Conservation (phyloP, 2,888 invertebrate species). For the Gisinianus flammeolus region DNA sequence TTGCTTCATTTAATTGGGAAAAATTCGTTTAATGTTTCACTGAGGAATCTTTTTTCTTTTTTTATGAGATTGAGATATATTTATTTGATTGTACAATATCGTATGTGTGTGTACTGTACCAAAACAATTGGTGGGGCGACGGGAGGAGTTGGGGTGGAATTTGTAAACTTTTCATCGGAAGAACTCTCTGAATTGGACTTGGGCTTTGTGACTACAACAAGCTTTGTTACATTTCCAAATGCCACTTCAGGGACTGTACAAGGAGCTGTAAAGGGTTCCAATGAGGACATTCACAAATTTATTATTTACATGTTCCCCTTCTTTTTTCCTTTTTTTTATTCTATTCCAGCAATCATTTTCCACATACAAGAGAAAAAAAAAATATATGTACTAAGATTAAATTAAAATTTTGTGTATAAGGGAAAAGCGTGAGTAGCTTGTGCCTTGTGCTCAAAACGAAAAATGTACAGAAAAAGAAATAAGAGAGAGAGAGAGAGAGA, state of each 20-base stretch:
- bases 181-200: slow-evolving; percentile 50
- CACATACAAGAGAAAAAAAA: not conserved
- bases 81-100: too few relatives aligned
- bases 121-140: slow-evolving; percentile 28
- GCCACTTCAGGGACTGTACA: slow-evolving; percentile 84
- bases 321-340: not conserved
- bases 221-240: slow-evolving; percentile 61
- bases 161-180: slow-evolving; percentile 16
- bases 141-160: not conserved
- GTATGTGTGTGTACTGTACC: too few relatives aligned
- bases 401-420: too few relatives aligned
- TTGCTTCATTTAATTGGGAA: too few relatives aligned
- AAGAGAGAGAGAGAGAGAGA: not conserved
- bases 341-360: not conserved
- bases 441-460: not conserved
- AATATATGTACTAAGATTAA: too few relatives aligned
- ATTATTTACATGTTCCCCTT: not conserved
- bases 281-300: not conserved
- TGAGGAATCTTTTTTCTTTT: too few relatives aligned
- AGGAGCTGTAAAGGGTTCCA: slow-evolving; percentile 71
- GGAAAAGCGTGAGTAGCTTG: not conserved
- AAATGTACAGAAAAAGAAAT: not conserved
- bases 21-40: too few relatives aligned
- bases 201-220: not conserved
- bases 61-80: too few relatives aligned